Percentiles rank a stretch among this genome's conserved stretches.
Evolutionary conservation across 2,888 invertebrate genomes (phyloP).

Genomic region (Blera fallax): DNA sequence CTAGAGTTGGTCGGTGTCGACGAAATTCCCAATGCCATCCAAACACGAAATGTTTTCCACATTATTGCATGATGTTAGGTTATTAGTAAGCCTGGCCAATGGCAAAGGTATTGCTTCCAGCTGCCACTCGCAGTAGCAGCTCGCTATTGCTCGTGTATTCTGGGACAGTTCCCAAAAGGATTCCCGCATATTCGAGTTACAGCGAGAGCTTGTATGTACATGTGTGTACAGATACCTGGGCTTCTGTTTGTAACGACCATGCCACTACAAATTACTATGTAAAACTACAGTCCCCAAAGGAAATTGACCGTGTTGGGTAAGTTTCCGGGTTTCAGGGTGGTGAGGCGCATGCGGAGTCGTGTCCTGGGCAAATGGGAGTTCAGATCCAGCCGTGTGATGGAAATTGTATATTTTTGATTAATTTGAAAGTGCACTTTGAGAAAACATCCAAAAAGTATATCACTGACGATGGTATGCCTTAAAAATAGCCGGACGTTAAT

Average conservation of each 20-base stretch:
- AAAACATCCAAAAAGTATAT: background rate
- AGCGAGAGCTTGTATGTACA: background rate
- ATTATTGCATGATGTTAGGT: slow-evolving; percentile 73
- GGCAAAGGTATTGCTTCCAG: slow-evolving; percentile 60
- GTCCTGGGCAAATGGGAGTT: background rate
- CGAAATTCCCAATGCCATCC: slow-evolving; percentile 71
- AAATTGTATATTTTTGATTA: slow-evolving; percentile 23
- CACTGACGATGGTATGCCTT: background rate
- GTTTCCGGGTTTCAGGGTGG: slow-evolving; percentile 20
- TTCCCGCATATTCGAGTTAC: slow-evolving; percentile 54
- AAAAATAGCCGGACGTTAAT: background rate
- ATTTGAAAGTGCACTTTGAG: slow-evolving; percentile 1
- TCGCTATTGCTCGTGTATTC: slow-evolving; percentile 38
- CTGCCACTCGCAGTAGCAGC: slow-evolving; percentile 24
- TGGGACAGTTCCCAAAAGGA: slow-evolving; percentile 62
- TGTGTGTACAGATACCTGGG: slow-evolving; percentile 5
- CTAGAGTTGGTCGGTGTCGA: slow-evolving; percentile 27
- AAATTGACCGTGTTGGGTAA: slow-evolving; percentile 64
- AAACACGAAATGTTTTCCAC: slow-evolving; percentile 73
- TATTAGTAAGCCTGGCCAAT: slow-evolving; percentile 67
- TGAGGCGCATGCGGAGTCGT: background rate
- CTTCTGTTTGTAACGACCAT: slow-evolving; percentile 2
- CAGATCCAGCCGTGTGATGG: slow-evolving; percentile 8
- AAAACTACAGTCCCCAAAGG: slow-evolving; percentile 58
- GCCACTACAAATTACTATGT: slow-evolving; percentile 61